Conservation (phyloP, 2,113 vertebrate genomes). For the Bufo bufo region DNA sequence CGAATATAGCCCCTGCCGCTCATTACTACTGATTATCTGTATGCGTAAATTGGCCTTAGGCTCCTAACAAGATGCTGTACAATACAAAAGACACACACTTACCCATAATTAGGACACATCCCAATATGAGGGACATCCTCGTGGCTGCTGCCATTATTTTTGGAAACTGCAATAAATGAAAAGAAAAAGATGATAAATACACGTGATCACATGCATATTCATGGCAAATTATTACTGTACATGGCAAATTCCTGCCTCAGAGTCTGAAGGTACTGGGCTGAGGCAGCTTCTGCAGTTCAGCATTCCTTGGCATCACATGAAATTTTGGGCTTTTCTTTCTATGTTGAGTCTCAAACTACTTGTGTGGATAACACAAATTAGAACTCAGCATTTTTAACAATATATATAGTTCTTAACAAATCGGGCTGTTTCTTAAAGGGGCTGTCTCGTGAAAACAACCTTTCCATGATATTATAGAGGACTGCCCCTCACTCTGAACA, state of each 20-base stretch:
- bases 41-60: too few relatives aligned
- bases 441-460: too few relatives aligned
- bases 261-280: background rate
- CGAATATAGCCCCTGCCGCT: too few relatives aligned
- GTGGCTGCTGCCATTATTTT: slow-evolving; percentile 76
- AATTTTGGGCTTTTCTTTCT: background rate
- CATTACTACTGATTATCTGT: too few relatives aligned
- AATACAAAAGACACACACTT: slow-evolving; percentile 54
- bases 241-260: background rate
- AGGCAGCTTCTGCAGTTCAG: background rate
- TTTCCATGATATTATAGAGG: too few relatives aligned
- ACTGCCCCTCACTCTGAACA: too few relatives aligned
- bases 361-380: too few relatives aligned
- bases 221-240: too few relatives aligned
- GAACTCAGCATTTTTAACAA: too few relatives aligned
- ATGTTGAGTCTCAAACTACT: too few relatives aligned
- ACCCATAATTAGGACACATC: slow-evolving; percentile 77
- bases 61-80: too few relatives aligned
- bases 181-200: slow-evolving; percentile 12
- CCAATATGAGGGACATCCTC: slow-evolving; percentile 71
- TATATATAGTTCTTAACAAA: too few relatives aligned
- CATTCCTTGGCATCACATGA: background rate
- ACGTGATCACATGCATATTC: background rate
- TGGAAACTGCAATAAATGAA: slow-evolving; percentile 71
- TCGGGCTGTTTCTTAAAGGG: background rate